Conservation (phyloP, 2,797 vertebrate genomes). For the Oreonectes daqikongensis region DNA sequence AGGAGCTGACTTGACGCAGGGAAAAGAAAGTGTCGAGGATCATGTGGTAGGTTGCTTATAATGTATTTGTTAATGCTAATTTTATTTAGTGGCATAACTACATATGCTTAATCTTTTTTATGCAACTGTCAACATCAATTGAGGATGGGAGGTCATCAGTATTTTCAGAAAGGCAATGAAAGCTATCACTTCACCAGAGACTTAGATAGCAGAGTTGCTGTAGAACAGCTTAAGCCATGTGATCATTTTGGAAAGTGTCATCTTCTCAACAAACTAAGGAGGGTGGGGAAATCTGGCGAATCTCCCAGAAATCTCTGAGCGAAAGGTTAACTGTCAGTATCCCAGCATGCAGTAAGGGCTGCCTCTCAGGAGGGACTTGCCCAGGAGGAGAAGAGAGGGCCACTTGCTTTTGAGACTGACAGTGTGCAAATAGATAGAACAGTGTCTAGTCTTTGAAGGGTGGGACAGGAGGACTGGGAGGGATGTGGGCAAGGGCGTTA, state of each 20-base stretch:
- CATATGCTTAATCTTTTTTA: not conserved
- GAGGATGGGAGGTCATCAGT: conserved; percentile 44
- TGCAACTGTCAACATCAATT: conserved; percentile 5
- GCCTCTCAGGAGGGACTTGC: conserved; percentile 45
- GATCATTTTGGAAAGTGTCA: conserved; percentile 28
- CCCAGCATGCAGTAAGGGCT: conserved; percentile 44
- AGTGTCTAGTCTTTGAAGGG: conserved; percentile 37
- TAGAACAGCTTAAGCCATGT: not conserved
- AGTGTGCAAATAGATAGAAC: conserved; percentile 46
- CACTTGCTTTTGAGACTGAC: conserved; percentile 48
- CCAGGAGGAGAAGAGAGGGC: conserved; percentile 39
- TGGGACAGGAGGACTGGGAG: conserved; percentile 32
- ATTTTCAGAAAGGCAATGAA: conserved; percentile 27
- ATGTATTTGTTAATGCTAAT: not conserved
- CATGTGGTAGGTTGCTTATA: not conserved
- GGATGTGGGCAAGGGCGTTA: conserved; percentile 4
- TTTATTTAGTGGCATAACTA: not conserved
- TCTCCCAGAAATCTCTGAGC: conserved; percentile 61
- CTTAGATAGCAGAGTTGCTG: conserved; percentile 30
- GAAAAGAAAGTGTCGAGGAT: not conserved
- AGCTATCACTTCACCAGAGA: too few relatives aligned
- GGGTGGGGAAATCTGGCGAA: conserved; percentile 54
- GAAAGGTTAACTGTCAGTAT: conserved; percentile 58
- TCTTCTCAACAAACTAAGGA: conserved; percentile 49
- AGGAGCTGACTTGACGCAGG: too few relatives aligned